A percentile compares a stretch with the other conserved stretches of the same genome.
phyloP scores from a whole-genome alignment of 92 coral and sea anemone species.

The Paramuricea clavata region DNA sequence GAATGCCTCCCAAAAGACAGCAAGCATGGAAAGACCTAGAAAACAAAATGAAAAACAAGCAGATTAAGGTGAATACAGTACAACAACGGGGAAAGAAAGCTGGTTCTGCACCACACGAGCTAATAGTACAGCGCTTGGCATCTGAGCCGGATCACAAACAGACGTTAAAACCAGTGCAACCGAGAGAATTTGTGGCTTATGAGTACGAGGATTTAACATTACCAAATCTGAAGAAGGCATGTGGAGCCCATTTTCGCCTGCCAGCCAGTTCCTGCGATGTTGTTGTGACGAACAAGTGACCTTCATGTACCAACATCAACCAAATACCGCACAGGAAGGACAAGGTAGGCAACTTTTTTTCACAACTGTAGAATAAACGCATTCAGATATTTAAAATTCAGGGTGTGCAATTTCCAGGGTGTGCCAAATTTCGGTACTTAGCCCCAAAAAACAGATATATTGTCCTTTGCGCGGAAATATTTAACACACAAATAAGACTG shows the following conservation, averaged over 20 bases:
- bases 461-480: no score
- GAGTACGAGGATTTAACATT: slow-evolving; percentile 20
- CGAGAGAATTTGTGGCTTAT: slow-evolving; percentile 18
- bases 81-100: slow-evolving; percentile 12
- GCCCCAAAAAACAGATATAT: no score
- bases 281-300: slow-evolving; percentile 23
- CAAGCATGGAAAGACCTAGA: slow-evolving; percentile 49
- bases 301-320: no score
- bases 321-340: no score
- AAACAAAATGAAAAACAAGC: slow-evolving; percentile 50
- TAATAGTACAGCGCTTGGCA: slow-evolving; percentile 30
- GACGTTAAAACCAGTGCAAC: slow-evolving; percentile 23
- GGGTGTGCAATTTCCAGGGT: no score
- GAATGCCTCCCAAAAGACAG: slow-evolving; percentile 43
- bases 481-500: no score
- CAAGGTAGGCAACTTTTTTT: no score
- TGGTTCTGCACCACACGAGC: slow-evolving; percentile 23
- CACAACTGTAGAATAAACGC: no score
- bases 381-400: no score
- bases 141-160: slow-evolving; percentile 36
- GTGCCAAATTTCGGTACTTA: no score
- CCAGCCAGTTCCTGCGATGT: slow-evolving; percentile 28
- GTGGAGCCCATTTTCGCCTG: slow-evolving; percentile 28
- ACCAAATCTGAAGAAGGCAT: slow-evolving; percentile 34
- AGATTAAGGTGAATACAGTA: neutral